A percentile compares a stretch with the other conserved stretches of the same genome.
These are phyloP conservation scores for Plodia interpunctella DNA, from an alignment of 1,140 invertebrate species.

Conservation along the genomic window DNA sequence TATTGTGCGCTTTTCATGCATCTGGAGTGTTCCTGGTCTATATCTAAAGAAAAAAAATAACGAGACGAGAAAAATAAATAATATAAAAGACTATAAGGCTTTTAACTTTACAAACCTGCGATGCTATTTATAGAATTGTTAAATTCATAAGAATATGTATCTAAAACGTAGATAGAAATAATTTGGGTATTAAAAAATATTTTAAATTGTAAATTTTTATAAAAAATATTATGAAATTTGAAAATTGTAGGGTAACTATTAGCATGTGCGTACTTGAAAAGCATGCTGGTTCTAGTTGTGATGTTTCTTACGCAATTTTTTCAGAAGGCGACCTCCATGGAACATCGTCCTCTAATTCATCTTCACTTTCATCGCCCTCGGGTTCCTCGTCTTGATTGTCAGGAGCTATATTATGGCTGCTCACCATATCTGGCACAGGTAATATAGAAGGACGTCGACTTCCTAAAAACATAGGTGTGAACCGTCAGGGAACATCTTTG, in stretches of 20 bases:
- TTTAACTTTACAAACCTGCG: too few species aligned
- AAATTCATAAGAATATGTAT: too few species aligned
- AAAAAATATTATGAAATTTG: conserved; percentile 3
- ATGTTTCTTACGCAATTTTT: conserved; percentile 89
- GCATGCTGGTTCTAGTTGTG: conserved; percentile 27
- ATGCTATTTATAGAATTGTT: too few species aligned
- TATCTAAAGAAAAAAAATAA: conserved; percentile 66
- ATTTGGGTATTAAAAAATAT: too few species aligned
- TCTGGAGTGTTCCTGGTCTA: conserved; percentile 45
- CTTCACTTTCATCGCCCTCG: conserved; percentile 88
- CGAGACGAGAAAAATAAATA: conserved; percentile 41
- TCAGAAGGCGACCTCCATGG: conserved; percentile 93
- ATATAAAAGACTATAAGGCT: too few species aligned
- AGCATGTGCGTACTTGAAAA: conserved; percentile 49
- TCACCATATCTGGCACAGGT: conserved; percentile 92
- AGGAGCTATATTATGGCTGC: conserved; percentile 84
- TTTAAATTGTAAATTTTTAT: background rate
- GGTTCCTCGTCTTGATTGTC: conserved; percentile 84
- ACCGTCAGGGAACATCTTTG: background rate
- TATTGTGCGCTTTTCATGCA: conserved; percentile 59
- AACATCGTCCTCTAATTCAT: conserved; percentile 92
- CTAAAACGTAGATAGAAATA: too few species aligned
- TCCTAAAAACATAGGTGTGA: conserved; percentile 67
- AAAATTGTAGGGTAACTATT: background rate
- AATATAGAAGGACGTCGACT: conserved; percentile 90